phyloP scores from a whole-genome alignment of 1,140 invertebrate species.

The Sinella curviseta region DNA sequence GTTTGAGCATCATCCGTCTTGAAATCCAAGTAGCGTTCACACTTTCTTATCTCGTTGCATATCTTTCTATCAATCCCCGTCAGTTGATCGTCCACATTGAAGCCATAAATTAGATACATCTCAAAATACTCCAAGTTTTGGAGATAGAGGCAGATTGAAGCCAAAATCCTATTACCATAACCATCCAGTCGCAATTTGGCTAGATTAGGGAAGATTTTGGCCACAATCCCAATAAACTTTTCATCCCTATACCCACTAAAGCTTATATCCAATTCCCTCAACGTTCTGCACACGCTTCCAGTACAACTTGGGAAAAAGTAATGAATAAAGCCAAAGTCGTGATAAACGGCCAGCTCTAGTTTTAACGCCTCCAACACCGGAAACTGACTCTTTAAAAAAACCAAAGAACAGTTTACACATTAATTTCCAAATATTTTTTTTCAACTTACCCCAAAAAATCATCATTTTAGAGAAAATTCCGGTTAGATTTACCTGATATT shows the following conservation, averaged over 20 bases:
- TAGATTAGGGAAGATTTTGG: conserved; percentile 29
- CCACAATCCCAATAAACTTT: conserved; percentile 9
- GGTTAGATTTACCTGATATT: conserved; percentile 17
- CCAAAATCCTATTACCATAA: conserved; percentile 29
- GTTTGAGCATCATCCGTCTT: neutral
- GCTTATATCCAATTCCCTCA: conserved; percentile 29
- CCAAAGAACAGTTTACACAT: no score
- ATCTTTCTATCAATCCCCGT: conserved; percentile 26
- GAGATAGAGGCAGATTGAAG: conserved; percentile 30
- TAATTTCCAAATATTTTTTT: no score
- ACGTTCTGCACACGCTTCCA: neutral
- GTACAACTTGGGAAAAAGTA: conserved; percentile 28
- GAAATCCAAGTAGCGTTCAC: neutral
- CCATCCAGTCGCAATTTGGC: conserved; percentile 28
- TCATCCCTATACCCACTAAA: conserved; percentile 37
- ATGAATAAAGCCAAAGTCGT: conserved; percentile 30
- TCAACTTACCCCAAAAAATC: no score
- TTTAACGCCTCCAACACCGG: neutral
- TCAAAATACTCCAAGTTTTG: conserved; percentile 26
- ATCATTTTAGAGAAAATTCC: no score
- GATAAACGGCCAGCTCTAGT: conserved; percentile 31
- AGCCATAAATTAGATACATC: conserved; percentile 33
- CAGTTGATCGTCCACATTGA: conserved; percentile 37
- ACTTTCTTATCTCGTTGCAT: neutral
- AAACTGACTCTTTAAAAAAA: no score